These are phyloP conservation scores for Chymomyza fuscimana DNA, from an alignment of 2,888 invertebrate species.

Conservation along the genomic window DNA sequence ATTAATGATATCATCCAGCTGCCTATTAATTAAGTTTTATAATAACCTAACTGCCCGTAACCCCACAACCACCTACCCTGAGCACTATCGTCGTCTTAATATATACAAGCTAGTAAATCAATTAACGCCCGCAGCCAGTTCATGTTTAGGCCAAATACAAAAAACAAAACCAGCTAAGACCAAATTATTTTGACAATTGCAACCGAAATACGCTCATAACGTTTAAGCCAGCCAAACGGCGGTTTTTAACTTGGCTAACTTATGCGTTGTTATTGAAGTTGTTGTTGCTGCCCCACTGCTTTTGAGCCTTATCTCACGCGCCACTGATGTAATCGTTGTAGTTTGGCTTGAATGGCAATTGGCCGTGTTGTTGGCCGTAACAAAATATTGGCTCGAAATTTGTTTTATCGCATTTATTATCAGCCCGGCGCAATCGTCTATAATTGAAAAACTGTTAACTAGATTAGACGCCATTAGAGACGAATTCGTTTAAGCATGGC, in stretches of 20 bases:
- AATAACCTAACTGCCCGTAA: slow-evolving; percentile 38
- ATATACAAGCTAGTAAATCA: slow-evolving; percentile 51
- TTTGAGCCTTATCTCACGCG: slow-evolving; percentile 8
- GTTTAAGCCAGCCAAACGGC: not conserved
- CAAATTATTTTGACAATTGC: slow-evolving; percentile 59
- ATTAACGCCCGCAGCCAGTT: slow-evolving; percentile 61
- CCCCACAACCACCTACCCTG: not conserved
- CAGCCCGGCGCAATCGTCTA: slow-evolving; percentile 68
- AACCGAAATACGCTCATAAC: slow-evolving; percentile 65
- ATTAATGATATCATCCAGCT: slow-evolving; percentile 39
- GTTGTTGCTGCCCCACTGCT: not conserved
- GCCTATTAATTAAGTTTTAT: slow-evolving; percentile 49
- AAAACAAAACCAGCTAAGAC: slow-evolving; percentile 41
- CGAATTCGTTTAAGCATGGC: slow-evolving; percentile 44
- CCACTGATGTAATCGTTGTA: slow-evolving; percentile 56
- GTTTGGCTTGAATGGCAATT: not conserved
- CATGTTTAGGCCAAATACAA: slow-evolving; percentile 7
- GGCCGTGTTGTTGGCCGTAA: slow-evolving; percentile 12
- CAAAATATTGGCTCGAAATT: slow-evolving; percentile 52
- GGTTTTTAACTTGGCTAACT: slow-evolving; percentile 14
- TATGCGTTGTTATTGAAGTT: not conserved
- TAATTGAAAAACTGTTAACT: slow-evolving; percentile 75
- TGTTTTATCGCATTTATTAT: slow-evolving; percentile 72
- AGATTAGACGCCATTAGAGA: slow-evolving; percentile 69
- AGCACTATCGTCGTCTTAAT: not conserved